These are phyloP conservation scores for Mythimna ferrago DNA, from an alignment of 2,888 invertebrate species.

Conservation along the genomic window DNA sequence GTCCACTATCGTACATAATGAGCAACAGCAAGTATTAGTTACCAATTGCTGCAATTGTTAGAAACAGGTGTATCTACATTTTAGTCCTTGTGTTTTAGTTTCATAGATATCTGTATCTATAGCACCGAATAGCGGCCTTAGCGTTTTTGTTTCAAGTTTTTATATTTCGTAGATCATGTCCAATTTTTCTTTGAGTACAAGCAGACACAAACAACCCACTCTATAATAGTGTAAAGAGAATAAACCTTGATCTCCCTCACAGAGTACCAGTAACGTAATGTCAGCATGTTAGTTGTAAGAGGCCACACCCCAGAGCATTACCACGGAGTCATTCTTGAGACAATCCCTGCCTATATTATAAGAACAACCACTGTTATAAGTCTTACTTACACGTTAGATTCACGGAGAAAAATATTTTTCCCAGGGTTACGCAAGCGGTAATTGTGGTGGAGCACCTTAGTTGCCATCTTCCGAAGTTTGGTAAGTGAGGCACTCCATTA, in stretches of 20 bases:
- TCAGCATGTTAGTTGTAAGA: slow-evolving; percentile 86
- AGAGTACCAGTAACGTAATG: slow-evolving; percentile 76
- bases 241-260: slow-evolving; percentile 75
- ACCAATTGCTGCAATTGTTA: slow-evolving; percentile 83
- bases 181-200: slow-evolving; percentile 74
- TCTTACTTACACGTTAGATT: slow-evolving; percentile 90
- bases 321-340: slow-evolving; percentile 81
- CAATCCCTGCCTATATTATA: slow-evolving; percentile 77
- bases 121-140: slow-evolving; percentile 86
- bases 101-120: slow-evolving; percentile 78
- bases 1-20: slow-evolving; percentile 74
- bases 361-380: slow-evolving; percentile 86
- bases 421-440: slow-evolving; percentile 91
- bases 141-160: slow-evolving; percentile 79
- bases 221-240: slow-evolving; percentile 74
- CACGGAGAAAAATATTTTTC: slow-evolving; percentile 91
- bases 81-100: slow-evolving; percentile 82
- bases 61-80: slow-evolving; percentile 77
- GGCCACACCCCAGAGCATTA: slow-evolving; percentile 80
- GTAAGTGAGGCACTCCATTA: slow-evolving; percentile 91
- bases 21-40: slow-evolving; percentile 77
- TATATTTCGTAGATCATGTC: slow-evolving; percentile 77
- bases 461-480: slow-evolving; percentile 91
- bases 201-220: slow-evolving; percentile 76
- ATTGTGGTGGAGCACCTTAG: slow-evolving; percentile 91